Base-by-base conservation (phyloP, 2,797 vertebrate genomes). In the Valencia hispanica region DNA sequence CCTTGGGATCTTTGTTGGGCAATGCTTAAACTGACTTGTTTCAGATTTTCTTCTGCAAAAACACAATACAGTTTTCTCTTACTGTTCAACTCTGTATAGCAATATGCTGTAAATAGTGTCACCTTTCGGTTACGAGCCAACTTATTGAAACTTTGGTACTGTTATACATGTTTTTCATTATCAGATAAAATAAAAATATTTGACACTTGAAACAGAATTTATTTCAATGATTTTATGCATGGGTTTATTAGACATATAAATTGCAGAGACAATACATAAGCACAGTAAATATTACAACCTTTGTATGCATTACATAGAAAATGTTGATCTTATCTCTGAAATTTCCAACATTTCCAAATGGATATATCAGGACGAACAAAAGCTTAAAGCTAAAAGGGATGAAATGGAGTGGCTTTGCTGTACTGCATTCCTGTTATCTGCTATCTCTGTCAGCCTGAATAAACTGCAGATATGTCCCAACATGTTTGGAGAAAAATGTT, bases 1-100 rank as follows among this genome's bases (percentile, higher is more conserved):
- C 39, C 90, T 80, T 1, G 88, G 86, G 89, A 92, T 94, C 94
- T 91, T 91, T 92, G 85, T 94, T 95, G 93, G 93, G 92, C 53
- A 70, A 77, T 30, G 83, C 89, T 91, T 93, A 93, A 92, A 87
- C n/a, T n/a, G n/a, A n/a, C n/a, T n/a, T n/a, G n/a, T n/a, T n/a
- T n/a, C n/a, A n/a, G n/a, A n/a, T n/a, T n/a, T n/a, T n/a, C n/a
- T n/a, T n/a, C n/a, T n/a, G n/a, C n/a, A n/a, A n/a, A n/a, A n/a
- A n/a, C n/a, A n/a, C n/a, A n/a, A n/a, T n/a, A n/a, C n/a, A n/a
- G n/a, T n/a, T n/a, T n/a, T n/a, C 78, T 88, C 69, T 84, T 53
- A 53, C 79, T 59, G 78, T 51, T 80, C 88, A 82, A 86, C 78
- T 77, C 68, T 68, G 66, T 30, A 79, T 22, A 22, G 50, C 50